Percentiles rank a stretch among this genome's conserved stretches.
phyloP scores from a whole-genome alignment of 2,797 vertebrate genomes.

The Catharus ustulatus region DNA sequence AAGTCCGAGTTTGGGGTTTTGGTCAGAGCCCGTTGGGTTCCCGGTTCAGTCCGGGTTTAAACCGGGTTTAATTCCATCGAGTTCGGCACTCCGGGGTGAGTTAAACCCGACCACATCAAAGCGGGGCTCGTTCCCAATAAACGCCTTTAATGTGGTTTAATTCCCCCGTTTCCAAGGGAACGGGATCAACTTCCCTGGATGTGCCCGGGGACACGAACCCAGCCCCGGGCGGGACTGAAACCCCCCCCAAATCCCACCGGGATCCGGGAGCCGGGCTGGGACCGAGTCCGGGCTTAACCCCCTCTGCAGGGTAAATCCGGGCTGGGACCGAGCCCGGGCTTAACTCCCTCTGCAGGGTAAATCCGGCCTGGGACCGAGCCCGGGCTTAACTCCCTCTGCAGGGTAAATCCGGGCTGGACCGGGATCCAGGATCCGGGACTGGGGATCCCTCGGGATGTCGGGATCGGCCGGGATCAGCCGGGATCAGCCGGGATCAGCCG shows the following conservation, averaged over 20 bases:
- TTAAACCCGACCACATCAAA: conserved; percentile 45
- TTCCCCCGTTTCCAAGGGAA: conserved; percentile 16
- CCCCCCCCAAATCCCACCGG: neutral
- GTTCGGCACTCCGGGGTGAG: conserved; percentile 9
- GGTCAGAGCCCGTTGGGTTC: neutral
- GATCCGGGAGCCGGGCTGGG: neutral
- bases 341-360: fast-evolving
- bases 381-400: fast-evolving
- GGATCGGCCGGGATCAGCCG: neutral
- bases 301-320: neutral
- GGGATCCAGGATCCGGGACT: neutral
- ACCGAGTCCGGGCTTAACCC: neutral
- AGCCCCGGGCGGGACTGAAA: neutral
- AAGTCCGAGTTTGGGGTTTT: neutral
- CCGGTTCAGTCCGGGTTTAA: neutral
- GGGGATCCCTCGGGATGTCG: fast-evolving
- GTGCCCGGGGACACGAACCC: conserved; percentile 36
- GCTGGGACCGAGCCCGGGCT: neutral
- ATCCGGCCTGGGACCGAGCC: neutral
- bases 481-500: too few relatives aligned
- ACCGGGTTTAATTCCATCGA: conserved; percentile 15
- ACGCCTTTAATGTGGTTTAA: conserved; percentile 47
- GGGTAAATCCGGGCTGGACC: neutral
- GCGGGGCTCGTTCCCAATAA: neutral
- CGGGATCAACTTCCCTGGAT: neutral